Evolutionary conservation across 2,888 invertebrate genomes (phyloP), one percentile per base, ranked within the genome.

Genomic region (Euclidia mi): DNA sequence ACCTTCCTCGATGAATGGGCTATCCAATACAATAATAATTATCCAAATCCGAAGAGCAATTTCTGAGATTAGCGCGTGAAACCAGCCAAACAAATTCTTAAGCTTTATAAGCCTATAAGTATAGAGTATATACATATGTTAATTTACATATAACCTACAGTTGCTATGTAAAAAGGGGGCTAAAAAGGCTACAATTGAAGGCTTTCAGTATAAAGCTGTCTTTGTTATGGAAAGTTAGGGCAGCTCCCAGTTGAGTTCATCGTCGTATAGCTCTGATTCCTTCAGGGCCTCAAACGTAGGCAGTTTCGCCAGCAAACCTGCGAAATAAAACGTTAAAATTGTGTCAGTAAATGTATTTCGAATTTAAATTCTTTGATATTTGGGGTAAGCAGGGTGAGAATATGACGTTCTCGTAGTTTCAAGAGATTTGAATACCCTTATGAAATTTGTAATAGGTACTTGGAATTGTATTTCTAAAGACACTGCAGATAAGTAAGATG

Each of bases 241-340:
- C 59, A 96, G 90, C 73, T 96, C 96, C 96, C 96, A 97, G 77
- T 95, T 95, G 71, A 94, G 81, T 75, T 95, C 95, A 78, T 97
- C 96, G 78, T 95, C 91, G 82, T 96, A 96, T 65, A 95, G 94
- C 53, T 96, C 94, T 28, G 94, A 91, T 55, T 95, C 95, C 46
- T 94, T 88, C 35, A 96, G 83, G 55, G 88, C 89, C 75, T 66
- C 89, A 85, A 89, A 95, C 12, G 87, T 12, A 25, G 89, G 84
- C 52, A 90, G 78, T 71, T 92, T 95, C 28, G 95, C 81, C 17
- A 95, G 71, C 32, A 93, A 75, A 70, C 96, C 96, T 96, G 87
- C 1, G 82, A 87, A 70, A 47, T 43, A 45, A 32, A 2, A 46
- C 35, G 20, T 40, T 25, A 42, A 49, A 11, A 18, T 48, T 48